Evolutionary conservation across 2,797 vertebrate genomes (phyloP).

Genomic region (Schizopygopsis malacanthus): DNA sequence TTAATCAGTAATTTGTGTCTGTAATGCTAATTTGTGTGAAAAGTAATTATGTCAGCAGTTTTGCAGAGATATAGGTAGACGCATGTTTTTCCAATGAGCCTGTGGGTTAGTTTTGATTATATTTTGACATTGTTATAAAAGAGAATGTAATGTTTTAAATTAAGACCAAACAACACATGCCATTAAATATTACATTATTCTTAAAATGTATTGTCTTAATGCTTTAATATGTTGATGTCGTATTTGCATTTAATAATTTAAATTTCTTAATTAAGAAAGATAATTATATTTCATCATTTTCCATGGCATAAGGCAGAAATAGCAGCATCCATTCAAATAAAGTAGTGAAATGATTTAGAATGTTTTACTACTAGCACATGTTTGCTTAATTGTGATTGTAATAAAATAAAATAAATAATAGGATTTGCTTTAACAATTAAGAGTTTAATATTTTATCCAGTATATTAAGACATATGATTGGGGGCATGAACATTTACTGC

Average conservation of each 20-base stretch:
- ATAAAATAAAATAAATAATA: background rate
- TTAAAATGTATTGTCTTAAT: background rate
- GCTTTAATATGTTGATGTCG: too few species aligned
- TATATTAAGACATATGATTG: constrained; percentile 21
- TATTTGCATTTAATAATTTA: too few species aligned
- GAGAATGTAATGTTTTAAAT: background rate
- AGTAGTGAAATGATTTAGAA: background rate
- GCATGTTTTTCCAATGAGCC: background rate
- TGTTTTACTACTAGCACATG: background rate
- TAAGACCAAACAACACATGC: background rate
- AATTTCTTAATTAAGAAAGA: background rate
- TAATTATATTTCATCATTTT: background rate
- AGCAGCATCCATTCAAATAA: background rate
- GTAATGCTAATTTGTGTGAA: background rate
- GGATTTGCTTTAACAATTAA: background rate
- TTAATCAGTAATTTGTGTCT: background rate
- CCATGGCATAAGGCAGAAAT: background rate
- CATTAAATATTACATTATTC: background rate
- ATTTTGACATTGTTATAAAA: background rate
- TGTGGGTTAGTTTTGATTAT: background rate
- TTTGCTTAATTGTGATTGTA: background rate
- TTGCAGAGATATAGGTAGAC: background rate
- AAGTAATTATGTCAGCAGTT: background rate
- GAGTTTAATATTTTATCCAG: background rate
- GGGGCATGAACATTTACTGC: background rate